Evolutionary conservation across 2,888 invertebrate genomes (phyloP).

Genomic region (Noctua comes): DNA sequence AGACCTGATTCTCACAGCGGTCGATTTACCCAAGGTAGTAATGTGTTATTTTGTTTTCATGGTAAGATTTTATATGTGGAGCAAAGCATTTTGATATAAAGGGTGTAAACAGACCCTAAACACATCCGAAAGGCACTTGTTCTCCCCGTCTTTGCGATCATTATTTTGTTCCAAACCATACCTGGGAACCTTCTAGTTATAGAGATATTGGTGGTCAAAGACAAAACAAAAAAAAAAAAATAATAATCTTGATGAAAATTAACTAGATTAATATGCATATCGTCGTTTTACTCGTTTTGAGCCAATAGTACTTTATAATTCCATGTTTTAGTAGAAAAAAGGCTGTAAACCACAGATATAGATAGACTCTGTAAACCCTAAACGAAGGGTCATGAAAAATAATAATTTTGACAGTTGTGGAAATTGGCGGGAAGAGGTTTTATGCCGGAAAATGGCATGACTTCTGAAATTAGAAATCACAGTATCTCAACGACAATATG

Average conservation of each 20-base stretch:
- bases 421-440: constrained; percentile 21
- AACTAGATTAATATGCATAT: background rate
- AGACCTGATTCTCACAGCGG: constrained; percentile 50
- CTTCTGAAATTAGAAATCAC: background rate
- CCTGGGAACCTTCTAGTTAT: no score
- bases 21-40: constrained; percentile 44
- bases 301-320: background rate
- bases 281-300: background rate
- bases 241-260: background rate
- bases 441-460: background rate
- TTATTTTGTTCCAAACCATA: no score
- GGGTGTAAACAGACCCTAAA: no score
- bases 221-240: no score
- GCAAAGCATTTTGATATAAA: background rate
- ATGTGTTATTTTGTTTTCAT: constrained; percentile 6
- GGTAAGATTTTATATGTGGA: constrained; percentile 14
- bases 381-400: background rate
- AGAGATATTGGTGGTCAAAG: no score
- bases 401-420: background rate
- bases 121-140: no score
- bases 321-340: background rate
- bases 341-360: background rate
- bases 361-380: no score
- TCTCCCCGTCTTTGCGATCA: no score
- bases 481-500: background rate